Base-by-base conservation (phyloP, 2,888 invertebrate species). In the Megamerina dolium region DNA sequence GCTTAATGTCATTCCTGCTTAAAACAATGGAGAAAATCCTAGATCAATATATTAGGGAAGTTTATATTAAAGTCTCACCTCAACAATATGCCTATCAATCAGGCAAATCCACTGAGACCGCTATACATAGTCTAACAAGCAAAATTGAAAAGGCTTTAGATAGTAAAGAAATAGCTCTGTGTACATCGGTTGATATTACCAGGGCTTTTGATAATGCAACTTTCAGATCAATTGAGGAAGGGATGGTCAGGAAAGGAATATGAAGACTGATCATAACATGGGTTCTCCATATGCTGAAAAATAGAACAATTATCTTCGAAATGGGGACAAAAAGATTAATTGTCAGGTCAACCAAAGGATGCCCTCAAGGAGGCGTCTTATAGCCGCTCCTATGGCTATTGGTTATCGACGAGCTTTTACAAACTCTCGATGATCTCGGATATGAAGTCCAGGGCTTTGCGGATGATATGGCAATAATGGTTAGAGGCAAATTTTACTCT, bases 151-250 rank as follows among this genome's bases (percentile, higher is more conserved):
- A 37, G 37, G 27, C 37, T 13, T 23, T 37, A 13, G 26, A 37
- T 16, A n/a, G 9, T 37, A 37, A 37, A 27, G 14, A 37, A 14
- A 37, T 37, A 37, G 37, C 37, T 18, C 37, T 26, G 26, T 37
- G 26, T 12, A 10, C 23, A 6, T 37, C 19, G 6, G 19, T 26
- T 26, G 37, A 26, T 26, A 23, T 37, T 16, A 13, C 26, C 13
- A 26, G 37, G 14, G 37, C 37, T 37, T 37, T 37, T 26, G 37
- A 37, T 17, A 37, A 37, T 14, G 19, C 26, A 14, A 13, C 37
- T 8, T 26, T 17, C 19, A 10, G 4, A 35, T 16, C 35, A 5
- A 20, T 35, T n/a, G 21, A 35, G 14, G 21, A 5, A 14, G 16
- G 17, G 4, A 19, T 35, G 35, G 8, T 19, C 19, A 19, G 35